These are phyloP conservation scores for Erynnis tages DNA, from an alignment of 2,888 invertebrate species.

Conservation along the genomic window DNA sequence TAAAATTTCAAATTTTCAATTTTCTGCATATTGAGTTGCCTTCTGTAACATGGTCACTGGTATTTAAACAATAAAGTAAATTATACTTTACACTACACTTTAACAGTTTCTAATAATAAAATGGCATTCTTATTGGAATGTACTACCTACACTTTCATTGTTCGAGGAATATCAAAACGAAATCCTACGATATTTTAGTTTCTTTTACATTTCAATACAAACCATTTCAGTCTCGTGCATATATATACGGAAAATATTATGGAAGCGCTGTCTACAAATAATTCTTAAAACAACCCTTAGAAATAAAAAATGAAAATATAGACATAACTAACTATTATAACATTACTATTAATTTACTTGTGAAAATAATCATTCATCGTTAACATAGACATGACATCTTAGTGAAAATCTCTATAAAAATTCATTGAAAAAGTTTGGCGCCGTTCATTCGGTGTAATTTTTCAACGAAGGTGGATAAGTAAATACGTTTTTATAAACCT, in stretches of 20 bases:
- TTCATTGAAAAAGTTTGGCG: no score
- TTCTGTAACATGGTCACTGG: no score
- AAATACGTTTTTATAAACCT: no score
- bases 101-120: no score
- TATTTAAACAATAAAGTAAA: no score
- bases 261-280: background rate
- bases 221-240: conserved; percentile 10
- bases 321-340: background rate
- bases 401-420: no score
- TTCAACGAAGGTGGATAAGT: no score
- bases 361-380: background rate
- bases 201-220: background rate
- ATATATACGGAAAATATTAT: background rate
- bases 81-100: no score
- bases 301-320: background rate
- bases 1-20: no score
- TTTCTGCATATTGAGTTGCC: no score
- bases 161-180: background rate
- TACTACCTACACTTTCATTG: background rate
- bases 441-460: no score
- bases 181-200: background rate
- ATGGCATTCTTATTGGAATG: background rate
- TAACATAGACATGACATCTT: no score
- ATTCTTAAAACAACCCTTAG: background rate
- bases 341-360: background rate